Evolutionary conservation across 2,888 invertebrate species (phyloP).

Genomic region (Morpho helenor): DNA sequence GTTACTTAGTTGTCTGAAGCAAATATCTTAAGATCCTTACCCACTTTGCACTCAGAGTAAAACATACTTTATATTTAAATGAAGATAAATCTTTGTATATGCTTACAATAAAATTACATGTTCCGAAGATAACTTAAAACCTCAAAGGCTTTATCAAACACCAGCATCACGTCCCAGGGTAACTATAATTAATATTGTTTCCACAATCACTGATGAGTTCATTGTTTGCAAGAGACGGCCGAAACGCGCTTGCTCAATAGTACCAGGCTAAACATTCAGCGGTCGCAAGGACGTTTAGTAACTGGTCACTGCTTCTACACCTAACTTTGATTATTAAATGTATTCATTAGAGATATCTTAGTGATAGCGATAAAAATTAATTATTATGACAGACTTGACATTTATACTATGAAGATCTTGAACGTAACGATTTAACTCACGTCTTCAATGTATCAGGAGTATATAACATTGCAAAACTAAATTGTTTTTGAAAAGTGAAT

Average conservation of each 20-base stretch:
- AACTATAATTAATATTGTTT: slow-evolving; percentile 60
- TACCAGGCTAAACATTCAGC: slow-evolving; percentile 45
- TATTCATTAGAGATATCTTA: too few relatives aligned
- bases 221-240: slow-evolving; percentile 66
- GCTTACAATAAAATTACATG: background rate
- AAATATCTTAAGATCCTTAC: too few relatives aligned
- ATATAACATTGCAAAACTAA: too few relatives aligned
- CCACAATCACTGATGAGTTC: slow-evolving; percentile 61
- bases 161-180: slow-evolving; percentile 32
- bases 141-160: slow-evolving; percentile 31
- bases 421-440: too few relatives aligned
- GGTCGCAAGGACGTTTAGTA: slow-evolving; percentile 50
- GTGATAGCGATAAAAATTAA: too few relatives aligned
- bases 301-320: slow-evolving; percentile 36
- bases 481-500: background rate
- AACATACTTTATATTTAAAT: too few relatives aligned
- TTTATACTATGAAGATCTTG: too few relatives aligned
- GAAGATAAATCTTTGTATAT: too few relatives aligned
- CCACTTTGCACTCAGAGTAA: too few relatives aligned
- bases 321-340: background rate
- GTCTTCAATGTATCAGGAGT: too few relatives aligned
- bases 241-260: slow-evolving; percentile 59
- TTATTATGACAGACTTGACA: too few relatives aligned
- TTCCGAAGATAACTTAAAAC: slow-evolving; percentile 18
- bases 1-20: too few relatives aligned